Evolutionary conservation across 2,888 invertebrate species (phyloP).

Genomic region (Melanargia galathea): DNA sequence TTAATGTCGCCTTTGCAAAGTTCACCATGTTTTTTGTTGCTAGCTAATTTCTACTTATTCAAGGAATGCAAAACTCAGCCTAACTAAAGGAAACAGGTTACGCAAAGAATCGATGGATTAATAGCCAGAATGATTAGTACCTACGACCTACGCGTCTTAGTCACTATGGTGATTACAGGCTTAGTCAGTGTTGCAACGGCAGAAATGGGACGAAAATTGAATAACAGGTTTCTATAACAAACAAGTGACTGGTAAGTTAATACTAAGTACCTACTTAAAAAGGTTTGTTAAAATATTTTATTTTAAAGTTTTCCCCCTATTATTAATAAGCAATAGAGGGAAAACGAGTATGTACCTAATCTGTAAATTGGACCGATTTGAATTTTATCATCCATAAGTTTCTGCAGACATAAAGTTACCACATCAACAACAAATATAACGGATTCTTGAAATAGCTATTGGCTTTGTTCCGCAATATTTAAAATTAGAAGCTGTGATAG

Average conservation of each 20-base stretch:
- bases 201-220: constrained; percentile 33
- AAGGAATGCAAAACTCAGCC: constrained; percentile 3
- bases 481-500: no score
- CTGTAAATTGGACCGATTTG: background rate
- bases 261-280: no score
- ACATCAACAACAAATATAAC: no score
- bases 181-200: constrained; percentile 33
- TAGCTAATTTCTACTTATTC: background rate
- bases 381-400: background rate
- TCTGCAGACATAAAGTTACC: background rate
- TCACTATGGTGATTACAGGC: constrained; percentile 33
- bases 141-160: constrained; percentile 36
- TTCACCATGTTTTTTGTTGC: background rate
- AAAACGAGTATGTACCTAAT: background rate
- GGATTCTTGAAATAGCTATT: no score
- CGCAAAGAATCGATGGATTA: constrained; percentile 40
- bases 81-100: constrained; percentile 26
- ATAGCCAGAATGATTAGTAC: constrained; percentile 38
- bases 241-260: background rate
- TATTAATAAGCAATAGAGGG: no score
- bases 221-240: constrained; percentile 14
- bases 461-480: no score
- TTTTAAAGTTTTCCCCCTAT: no score
- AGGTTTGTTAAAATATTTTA: no score
- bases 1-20: background rate